phyloP scores from a whole-genome alignment of 2,113 vertebrate species.

The Pyxicephalus adspersus region DNA sequence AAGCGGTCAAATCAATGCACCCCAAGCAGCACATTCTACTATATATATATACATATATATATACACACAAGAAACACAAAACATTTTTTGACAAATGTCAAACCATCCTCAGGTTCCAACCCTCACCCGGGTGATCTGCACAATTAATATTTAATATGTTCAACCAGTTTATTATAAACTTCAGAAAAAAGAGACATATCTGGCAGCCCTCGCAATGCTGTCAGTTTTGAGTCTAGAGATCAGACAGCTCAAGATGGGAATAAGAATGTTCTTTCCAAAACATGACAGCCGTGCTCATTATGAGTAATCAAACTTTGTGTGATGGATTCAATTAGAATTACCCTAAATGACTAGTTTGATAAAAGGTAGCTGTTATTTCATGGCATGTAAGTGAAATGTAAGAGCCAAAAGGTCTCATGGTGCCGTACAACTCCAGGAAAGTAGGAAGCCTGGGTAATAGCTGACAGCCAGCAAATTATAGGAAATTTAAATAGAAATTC shows the following conservation, averaged over 20 bases:
- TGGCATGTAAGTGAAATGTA: not conserved
- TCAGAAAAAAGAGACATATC: not conserved
- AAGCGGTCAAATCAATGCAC: too few species aligned
- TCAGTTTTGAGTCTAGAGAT: not conserved
- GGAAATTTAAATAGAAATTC: too few species aligned
- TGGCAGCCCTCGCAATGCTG: not conserved
- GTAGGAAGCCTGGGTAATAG: too few species aligned
- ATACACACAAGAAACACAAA: too few species aligned
- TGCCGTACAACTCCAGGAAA: too few species aligned
- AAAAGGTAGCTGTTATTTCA: slow-evolving; percentile 14
- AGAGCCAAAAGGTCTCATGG: not conserved
- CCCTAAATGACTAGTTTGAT: not conserved
- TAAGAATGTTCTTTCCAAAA: not conserved
- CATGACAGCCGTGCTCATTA: slow-evolving; percentile 21
- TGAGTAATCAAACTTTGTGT: slow-evolving; percentile 17
- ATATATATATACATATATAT: too few species aligned
- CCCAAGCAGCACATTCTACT: too few species aligned
- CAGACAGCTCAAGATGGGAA: not conserved
- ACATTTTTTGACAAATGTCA: too few species aligned
- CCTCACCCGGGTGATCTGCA: too few species aligned
- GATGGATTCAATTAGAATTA: slow-evolving; percentile 16
- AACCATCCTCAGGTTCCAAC: too few species aligned
- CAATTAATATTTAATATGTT: not conserved
- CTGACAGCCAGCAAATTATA: too few species aligned
- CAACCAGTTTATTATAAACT: not conserved